A percentile compares a stretch with the other conserved stretches of the same genome.
phyloP scores from a whole-genome alignment of 35 echinoderm and acorn worm species.

The Stichopus chloronotus region DNA sequence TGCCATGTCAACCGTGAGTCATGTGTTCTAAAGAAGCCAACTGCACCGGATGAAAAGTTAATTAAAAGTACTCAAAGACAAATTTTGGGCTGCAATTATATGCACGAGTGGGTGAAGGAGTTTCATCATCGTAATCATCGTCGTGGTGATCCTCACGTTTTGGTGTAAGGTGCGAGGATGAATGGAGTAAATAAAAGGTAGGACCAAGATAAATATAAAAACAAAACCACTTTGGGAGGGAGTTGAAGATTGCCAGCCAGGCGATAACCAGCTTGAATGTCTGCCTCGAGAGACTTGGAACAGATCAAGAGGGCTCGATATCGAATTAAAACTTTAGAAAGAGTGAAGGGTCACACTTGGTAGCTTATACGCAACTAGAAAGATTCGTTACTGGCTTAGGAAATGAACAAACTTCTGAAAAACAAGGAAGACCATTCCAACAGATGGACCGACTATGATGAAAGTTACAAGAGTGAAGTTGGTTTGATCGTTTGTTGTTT shows the following conservation, averaged over 20 bases:
- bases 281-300: not conserved
- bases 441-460: not conserved
- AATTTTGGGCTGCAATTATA: not conserved
- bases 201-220: not conserved
- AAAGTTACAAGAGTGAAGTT: no score
- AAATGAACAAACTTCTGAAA: not conserved
- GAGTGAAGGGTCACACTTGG: no score
- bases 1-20: not conserved
- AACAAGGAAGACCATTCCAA: not conserved
- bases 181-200: not conserved
- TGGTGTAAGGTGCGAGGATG: not conserved
- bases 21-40: not conserved
- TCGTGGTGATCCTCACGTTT: not conserved
- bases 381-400: no score
- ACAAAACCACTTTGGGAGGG: not conserved
- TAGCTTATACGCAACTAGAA: no score
- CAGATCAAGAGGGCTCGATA: not conserved
- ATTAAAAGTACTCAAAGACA: not conserved
- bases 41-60: not conserved
- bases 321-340: not conserved
- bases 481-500: no score
- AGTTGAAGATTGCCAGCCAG: not conserved
- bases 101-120: not conserved
- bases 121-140: no score
- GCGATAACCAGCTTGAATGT: not conserved